Base-by-base conservation (phyloP, 2,113 vertebrate species). In the Bubo scandiacus region DNA sequence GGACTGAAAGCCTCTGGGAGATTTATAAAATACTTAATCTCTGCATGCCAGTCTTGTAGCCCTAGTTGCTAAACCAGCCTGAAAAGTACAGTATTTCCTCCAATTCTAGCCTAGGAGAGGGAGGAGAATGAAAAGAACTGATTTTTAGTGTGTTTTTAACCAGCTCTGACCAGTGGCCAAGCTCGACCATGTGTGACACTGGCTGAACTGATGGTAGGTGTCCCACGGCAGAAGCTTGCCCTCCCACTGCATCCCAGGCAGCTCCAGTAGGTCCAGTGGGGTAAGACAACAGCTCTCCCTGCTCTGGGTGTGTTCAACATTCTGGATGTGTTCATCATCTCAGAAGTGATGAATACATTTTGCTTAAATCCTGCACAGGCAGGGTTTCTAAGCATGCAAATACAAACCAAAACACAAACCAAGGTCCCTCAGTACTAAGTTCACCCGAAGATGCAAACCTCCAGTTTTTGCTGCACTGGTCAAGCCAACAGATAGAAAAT, bases 281-380 rank as follows among this genome's bases (percentile, higher is more conserved):
- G 14, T 15, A 8, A 63, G n/a, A 38, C 11, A 62, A 16, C 13
- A 30, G 6, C 13, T 47, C 12, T 72, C 15, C n/a, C 17, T 25
- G 8, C 34, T 52, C 26, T 21, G 15, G 21, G 6, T 43, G 4
- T 42, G 40, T 42, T 42, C 40, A 42, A 42, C 13, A 42, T 42
- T 42, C 30, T 2, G 4, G 12, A 3, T 0, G 0, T 42, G 13
- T 42, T 42, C 40, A 42, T 42, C 13, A 42, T 42, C 40, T 12
- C 40, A 14, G 43, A 45, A 54, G 12, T 1, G 5, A 16, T 3
- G 13, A 63, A 62, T 13, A 32, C 4, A 2, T 21, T 32, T 32
- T 51, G 7, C 6, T 4, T 10, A 45, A 88, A 68, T 51, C 40
- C 36, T 18, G 10, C 25, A 25, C 5, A 11, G 15, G 6, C 43